Conservation (phyloP, 2,888 invertebrate genomes). For the Odontothrips loti region DNA sequence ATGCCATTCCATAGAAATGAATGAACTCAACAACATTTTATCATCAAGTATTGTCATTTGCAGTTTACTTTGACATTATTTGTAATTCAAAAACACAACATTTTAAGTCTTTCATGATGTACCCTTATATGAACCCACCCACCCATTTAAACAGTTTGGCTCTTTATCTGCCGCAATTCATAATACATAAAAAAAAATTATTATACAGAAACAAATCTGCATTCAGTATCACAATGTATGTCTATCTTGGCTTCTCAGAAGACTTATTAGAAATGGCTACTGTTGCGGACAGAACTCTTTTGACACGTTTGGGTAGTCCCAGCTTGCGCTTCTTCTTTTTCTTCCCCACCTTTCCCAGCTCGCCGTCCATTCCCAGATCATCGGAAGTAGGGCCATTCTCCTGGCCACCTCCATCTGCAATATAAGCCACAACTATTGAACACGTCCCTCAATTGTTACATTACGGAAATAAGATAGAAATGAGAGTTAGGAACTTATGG, state of each 20-base stretch:
- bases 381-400: neutral
- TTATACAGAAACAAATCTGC: too few relatives aligned
- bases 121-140: too few relatives aligned
- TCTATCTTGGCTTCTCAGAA: neutral
- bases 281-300: neutral
- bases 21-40: neutral
- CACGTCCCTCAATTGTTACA: too few relatives aligned
- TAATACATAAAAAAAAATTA: too few relatives aligned
- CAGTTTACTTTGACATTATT: too few relatives aligned
- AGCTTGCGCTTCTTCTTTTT: conserved; percentile 10
- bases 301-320: neutral
- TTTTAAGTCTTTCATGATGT: neutral
- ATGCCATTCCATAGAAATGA: too few relatives aligned
- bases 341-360: neutral
- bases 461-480: too few relatives aligned
- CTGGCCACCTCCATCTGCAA: neutral
- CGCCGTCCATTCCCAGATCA: neutral
- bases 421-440: too few relatives aligned
- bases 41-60: neutral
- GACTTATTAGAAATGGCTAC: neutral
- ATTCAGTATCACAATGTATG: too few relatives aligned
- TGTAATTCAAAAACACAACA: neutral
- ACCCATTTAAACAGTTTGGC: too few relatives aligned
- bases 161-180: too few relatives aligned
- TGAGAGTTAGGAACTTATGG: too few relatives aligned